These are phyloP conservation scores for Quiscalus mexicanus DNA, from an alignment of 2,113 vertebrate genomes.

Conservation along the genomic window DNA sequence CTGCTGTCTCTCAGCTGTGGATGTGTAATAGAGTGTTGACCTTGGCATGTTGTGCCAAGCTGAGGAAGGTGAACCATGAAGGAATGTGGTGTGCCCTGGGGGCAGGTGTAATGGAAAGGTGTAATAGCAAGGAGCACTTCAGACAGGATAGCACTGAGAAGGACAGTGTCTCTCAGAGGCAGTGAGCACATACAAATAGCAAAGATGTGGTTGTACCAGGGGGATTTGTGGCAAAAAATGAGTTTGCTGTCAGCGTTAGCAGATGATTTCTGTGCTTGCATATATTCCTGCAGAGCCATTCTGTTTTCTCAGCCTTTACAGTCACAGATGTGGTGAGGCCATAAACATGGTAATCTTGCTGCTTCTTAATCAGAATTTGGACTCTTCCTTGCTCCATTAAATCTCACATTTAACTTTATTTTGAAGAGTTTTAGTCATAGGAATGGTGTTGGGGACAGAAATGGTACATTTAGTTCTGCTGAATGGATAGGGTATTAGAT, in stretches of 20 bases:
- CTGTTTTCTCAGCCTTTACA: conserved; percentile 5
- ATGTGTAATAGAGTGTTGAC: not conserved
- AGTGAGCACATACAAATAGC: not conserved
- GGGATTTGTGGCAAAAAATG: not conserved
- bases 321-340: conserved; percentile 6
- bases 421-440: conserved; percentile 20
- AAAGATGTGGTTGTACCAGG: not conserved
- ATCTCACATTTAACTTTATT: conserved; percentile 35
- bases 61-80: not conserved
- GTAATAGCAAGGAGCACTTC: not conserved
- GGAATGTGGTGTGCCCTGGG: not conserved
- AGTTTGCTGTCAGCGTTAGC: not conserved
- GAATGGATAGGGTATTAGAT: conserved; percentile 22
- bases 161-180: not conserved
- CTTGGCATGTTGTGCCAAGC: not conserved
- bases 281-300: not conserved
- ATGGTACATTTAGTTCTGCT: conserved; percentile 56
- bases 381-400: conserved; percentile 24
- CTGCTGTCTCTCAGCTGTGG: not conserved
- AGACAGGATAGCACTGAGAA: not conserved
- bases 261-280: not conserved
- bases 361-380: conserved; percentile 6
- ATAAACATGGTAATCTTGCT: not conserved
- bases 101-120: not conserved
- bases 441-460: not conserved